phyloP scores from a whole-genome alignment of 1,140 invertebrate genomes.

The Bombus sibiricus region DNA sequence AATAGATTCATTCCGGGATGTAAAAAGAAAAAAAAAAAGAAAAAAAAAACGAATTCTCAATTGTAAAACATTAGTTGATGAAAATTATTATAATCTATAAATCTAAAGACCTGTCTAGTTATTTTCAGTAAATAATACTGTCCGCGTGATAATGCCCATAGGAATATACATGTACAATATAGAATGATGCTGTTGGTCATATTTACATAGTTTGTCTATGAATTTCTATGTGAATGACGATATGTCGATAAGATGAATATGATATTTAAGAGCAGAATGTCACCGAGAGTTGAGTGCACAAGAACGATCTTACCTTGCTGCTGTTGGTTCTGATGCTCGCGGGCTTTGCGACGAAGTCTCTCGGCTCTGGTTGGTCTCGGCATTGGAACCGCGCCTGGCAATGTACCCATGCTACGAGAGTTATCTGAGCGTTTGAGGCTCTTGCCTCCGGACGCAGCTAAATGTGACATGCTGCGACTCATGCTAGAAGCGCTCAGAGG shows the following conservation, averaged over 20 bases:
- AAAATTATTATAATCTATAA: neutral
- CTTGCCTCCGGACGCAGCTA: slow-evolving; percentile 81
- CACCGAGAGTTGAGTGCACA: slow-evolving; percentile 75
- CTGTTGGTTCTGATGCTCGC: slow-evolving; percentile 78
- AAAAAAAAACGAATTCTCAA: no score
- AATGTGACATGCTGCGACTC: slow-evolving; percentile 88
- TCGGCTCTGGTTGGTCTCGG: slow-evolving; percentile 84
- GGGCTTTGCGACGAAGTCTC: slow-evolving; percentile 82
- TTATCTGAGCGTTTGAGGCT: slow-evolving; percentile 80
- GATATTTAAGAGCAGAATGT: neutral
- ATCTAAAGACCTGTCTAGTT: neutral
- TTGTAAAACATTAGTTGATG: no score
- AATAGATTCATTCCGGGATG: neutral
- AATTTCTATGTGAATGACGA: no score
- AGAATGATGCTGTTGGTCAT: neutral
- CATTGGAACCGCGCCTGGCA: slow-evolving; percentile 78
- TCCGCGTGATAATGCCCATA: neutral
- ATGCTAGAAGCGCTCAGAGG: slow-evolving; percentile 82
- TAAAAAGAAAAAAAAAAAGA: no score
- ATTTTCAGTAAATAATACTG: neutral
- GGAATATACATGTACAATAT: neutral
- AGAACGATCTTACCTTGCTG: slow-evolving; percentile 80
- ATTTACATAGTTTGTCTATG: neutral
- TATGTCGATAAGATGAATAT: neutral
- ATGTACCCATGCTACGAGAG: slow-evolving; percentile 83